Base-by-base conservation (phyloP, 2,888 invertebrate species). In the Volucella inanis region DNA sequence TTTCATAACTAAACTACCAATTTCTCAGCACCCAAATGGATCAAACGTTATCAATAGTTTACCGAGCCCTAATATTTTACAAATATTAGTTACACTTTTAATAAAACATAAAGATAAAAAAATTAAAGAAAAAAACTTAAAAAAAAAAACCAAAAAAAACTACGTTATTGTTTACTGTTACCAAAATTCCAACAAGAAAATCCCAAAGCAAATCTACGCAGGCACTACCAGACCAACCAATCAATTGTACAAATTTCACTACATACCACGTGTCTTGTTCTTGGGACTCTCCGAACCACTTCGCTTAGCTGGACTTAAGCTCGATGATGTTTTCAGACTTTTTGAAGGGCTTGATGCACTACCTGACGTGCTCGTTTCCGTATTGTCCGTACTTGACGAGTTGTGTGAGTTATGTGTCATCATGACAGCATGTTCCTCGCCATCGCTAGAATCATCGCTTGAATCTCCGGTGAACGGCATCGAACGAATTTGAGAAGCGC, bases 381-480 rank as follows among this genome's bases (percentile, higher is more conserved):
- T 94, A 81, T 94, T 94, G 88, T 94, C 94, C 54, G 94, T 92
- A 89, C 92, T 92, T 59, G 92, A 91, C 55, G 92, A 92, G 85
- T 92, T 92, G 87, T 92, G 92, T 78, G 92, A 92, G 77, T 92
- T 92, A 85, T 92, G 92, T 65, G 92, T 92, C 14, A 92, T 89
- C 90, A 92, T 91, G 54, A 91, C 92, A 54, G 92, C 92, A 88
- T 92, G 92, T 79, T 95, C 97, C 91, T 98, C 98, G 39, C 98
- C 98, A 90, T 98, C 98, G 10, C 98, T 98, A 1, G 98, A 98
- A 90, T 98, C 98, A 90, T 98, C 98, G 0, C 97, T 97, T 4
- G 98, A 98, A 89, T 98, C 98, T 2, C 98, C 98, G 14, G 97
- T 97, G 91, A 98, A 98, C 9, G 98, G 98, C 94, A 98, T 97